Evolutionary conservation across 1,140 invertebrate species (phyloP).

Genomic region (Lepeophtheirus salmonis): DNA sequence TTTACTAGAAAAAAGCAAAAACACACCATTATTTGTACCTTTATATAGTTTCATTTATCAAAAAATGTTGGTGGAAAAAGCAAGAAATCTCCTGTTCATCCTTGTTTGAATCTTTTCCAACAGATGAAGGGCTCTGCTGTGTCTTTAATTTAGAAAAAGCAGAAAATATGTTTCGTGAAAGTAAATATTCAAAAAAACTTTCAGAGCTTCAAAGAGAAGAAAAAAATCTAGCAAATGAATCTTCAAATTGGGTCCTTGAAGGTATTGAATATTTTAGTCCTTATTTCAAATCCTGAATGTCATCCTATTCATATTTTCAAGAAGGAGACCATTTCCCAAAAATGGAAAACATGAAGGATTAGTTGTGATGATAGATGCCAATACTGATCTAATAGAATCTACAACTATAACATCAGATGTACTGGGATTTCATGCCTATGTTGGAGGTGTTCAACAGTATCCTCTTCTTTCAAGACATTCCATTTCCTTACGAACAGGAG

Average conservation of each 20-base stretch:
- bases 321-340: not conserved
- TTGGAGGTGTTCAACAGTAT: not conserved
- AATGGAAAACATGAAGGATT: not conserved
- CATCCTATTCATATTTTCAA: no score
- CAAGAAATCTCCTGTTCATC: not conserved
- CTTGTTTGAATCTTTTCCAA: not conserved
- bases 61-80: not conserved
- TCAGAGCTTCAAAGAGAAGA: not conserved
- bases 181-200: not conserved
- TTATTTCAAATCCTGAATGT: not conserved
- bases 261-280: not conserved
- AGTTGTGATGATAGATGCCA: not conserved
- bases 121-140: not conserved
- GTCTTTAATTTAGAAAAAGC: not conserved
- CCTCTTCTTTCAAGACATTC: not conserved
- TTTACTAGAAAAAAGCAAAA: no score
- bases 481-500: not conserved
- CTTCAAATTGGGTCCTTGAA: not conserved
- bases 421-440: not conserved
- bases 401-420: not conserved
- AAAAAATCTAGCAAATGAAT: not conserved
- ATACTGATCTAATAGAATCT: not conserved
- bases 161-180: not conserved
- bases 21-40: no score
- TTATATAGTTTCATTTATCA: not conserved